Base-by-base conservation (phyloP, 2,113 vertebrate genomes). In the Vireo altiloquus region DNA sequence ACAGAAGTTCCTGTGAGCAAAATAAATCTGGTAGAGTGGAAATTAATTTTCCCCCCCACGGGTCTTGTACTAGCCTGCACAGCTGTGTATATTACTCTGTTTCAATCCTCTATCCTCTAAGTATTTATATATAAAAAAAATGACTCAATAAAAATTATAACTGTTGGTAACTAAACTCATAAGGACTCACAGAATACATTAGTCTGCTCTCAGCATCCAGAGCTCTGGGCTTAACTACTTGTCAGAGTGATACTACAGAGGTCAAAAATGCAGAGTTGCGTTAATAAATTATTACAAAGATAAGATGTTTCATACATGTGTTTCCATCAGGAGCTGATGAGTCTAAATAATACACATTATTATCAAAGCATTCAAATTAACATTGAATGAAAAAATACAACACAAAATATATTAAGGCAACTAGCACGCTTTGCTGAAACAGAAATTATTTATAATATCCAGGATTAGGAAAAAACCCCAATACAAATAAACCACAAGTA, bases 211-310 rank as follows among this genome's bases (percentile, higher is more conserved):
- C 86, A 95, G 65, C 66, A 93, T 64, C 65, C 44, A 82, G 60
- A 92, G 27, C 49, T 95, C 95, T 82, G 66, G 50, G 77, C 40
- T 79, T 83, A 71, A 75, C 30, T 79, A 21, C 47, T 56, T 63
- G 27, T 86, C 46, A 81, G 61, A 89, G 42, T 63, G 59, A 77
- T 24, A 61, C 13, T 65, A 87, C 87, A 94, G 86, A 95, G 65
- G 46, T 79, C 68, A 91, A 88, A 82, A 31, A 94, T 84, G 89
- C 33, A 53, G 64, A 96, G 75, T 39, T 94, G 81, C 13, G 24
- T 97, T 95, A 96, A 97, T 97, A 97, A 97, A 95, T 97, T 97
- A 97, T 86, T 93, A 94, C n/a, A 93, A 83, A 89, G 52, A 64
- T 60, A 89, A 82, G 37, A 59, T 76, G 52, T 92, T 91, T 77